Evolutionary conservation across 2,113 vertebrate genomes (phyloP), one percentile per base, ranked within the genome.

Genomic region (Mormyrus iriodes): DNA sequence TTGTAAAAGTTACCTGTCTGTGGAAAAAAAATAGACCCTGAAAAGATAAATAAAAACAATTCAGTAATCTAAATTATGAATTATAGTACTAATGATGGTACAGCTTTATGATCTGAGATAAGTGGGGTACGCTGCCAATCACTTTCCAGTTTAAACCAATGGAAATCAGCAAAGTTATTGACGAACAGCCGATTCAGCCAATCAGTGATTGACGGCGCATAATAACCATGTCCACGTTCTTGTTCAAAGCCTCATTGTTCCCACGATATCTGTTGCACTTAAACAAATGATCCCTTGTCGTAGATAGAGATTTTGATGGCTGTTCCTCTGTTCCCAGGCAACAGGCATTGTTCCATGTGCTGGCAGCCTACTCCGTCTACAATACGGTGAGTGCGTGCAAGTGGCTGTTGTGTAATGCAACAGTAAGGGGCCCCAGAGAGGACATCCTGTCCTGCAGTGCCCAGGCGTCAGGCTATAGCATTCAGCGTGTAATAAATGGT

Each of bases 311-410:
- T 49, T 27, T 35, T 73, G 52, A 49, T 69, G 39, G 31, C 79
- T 44, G 0, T 51, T 58, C 82, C 51, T 91, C 91, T 92, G 89
- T 93, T 19, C 91, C 39, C 91, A 98, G 97, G 95, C 97, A 98
- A 90, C 97, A 97, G 92, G 97, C 96, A 0, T 94, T 98, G 91
- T 98, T 98, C 91, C 95, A 98, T 0, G 97, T 98, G 85, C 94
- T 98, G 4, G 95, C 97, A n/a, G 97, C 97, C 0, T 98, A 98
- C 92, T 98, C 97, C 0, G 96, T 98, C 90, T 98, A 98, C 94
- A 98, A 98, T 93, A 97, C 97, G 85, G 97, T 98, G 92, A 97
- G 97, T 95, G 49, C 58, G 76, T 61, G 76, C 86, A 85, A 55
- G 51, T 84, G 31, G 4, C 52, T 44, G 55, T 86, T 89, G 48